These are phyloP conservation scores for Hylyphantes graminicola DNA, from an alignment of 1,140 invertebrate species.

Conservation along the genomic window DNA sequence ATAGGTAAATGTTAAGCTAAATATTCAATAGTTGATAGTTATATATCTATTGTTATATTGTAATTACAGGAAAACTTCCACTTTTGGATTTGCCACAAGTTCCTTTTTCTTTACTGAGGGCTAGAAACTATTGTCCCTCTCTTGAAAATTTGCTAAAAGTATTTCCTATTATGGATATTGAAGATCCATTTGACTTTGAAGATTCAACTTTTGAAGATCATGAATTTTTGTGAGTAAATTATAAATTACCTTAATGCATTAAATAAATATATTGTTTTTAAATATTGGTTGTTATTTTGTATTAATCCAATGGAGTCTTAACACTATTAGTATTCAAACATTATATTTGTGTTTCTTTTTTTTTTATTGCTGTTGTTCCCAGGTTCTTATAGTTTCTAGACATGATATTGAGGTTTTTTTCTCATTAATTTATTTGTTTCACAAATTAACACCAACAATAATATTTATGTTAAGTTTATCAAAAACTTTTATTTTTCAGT, in stretches of 20 bases:
- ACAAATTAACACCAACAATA: neutral
- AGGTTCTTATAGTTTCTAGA: neutral
- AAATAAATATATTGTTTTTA: neutral
- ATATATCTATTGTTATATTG: neutral
- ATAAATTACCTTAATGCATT: neutral
- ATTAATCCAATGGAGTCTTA: neutral
- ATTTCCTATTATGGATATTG: conserved; percentile 22
- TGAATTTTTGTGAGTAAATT: neutral
- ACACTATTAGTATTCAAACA: neutral
- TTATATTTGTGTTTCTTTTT: neutral
- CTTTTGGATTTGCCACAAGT: conserved; percentile 18
- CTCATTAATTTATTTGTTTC: no score
- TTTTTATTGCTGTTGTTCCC: neutral
- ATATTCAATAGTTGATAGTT: neutral
- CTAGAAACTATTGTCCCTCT: neutral
- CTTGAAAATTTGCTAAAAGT: neutral
- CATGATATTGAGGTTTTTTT: neutral
- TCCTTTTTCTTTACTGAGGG: neutral
- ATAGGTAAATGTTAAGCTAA: neutral
- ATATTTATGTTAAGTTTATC: conserved; percentile 3
- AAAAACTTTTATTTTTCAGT: neutral
- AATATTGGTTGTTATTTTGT: neutral
- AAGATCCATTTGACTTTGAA: neutral
- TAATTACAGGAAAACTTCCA: neutral
- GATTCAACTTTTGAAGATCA: conserved; percentile 10